Percentiles rank a stretch among this genome's conserved stretches.
phyloP scores from a whole-genome alignment of 2,113 vertebrate species.

The Larimichthys crocea region DNA sequence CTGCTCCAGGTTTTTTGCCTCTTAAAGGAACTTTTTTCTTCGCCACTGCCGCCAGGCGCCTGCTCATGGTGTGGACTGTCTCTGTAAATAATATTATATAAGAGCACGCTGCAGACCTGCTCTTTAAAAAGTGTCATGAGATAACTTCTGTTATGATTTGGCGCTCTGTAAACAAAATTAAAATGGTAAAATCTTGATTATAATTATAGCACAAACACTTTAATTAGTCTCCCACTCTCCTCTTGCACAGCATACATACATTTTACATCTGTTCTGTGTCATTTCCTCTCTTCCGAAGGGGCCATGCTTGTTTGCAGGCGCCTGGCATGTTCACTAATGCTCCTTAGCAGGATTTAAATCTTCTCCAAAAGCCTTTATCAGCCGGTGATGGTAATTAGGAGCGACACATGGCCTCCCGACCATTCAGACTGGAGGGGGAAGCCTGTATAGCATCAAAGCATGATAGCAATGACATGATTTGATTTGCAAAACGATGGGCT shows the following conservation, averaged over 20 bases:
- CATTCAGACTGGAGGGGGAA: conserved; percentile 59
- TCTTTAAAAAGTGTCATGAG: no score
- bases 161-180: no score
- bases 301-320: conserved; percentile 64
- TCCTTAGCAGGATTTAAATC: conserved; percentile 83
- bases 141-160: no score
- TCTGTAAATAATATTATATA: no score
- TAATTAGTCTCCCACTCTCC: background rate
- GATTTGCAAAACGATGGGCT: conserved; percentile 69
- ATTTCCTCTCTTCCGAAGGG: conserved; percentile 18
- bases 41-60: no score
- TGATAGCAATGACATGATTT: conserved; percentile 71
- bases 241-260: background rate
- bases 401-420: conserved; percentile 76
- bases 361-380: conserved; percentile 82
- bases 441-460: conserved; percentile 65
- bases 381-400: conserved; percentile 80
- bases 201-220: background rate
- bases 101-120: no score
- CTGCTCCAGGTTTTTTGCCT: no score
- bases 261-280: conserved; percentile 44
- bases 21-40: no score
- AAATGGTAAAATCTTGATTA: background rate
- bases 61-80: no score
- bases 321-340: conserved; percentile 81